phyloP scores from a whole-genome alignment of 1,140 invertebrate genomes.

The Drosophila guanche region DNA sequence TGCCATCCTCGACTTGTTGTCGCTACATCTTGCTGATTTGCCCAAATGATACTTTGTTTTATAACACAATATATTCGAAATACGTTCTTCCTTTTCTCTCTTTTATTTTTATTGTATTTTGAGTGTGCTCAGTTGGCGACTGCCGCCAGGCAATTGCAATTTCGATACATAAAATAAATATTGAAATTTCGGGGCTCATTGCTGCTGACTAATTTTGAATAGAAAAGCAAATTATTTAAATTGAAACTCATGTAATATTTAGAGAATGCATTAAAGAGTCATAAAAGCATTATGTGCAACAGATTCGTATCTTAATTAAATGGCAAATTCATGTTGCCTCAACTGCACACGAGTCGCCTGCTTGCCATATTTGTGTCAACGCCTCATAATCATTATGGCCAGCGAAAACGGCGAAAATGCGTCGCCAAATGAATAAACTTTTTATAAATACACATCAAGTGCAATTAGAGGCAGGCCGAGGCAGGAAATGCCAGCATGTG shows the following conservation, averaged over 20 bases:
- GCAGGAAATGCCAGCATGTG: constrained; percentile 60
- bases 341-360: constrained; percentile 36
- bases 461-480: constrained; percentile 42
- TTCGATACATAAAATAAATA: constrained; percentile 1
- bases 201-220: background rate
- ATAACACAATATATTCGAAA: constrained; percentile 48
- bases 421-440: constrained; percentile 39
- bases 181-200: background rate
- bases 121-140: constrained; percentile 57
- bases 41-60: constrained; percentile 51
- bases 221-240: constrained; percentile 30
- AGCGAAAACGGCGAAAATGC: constrained; percentile 53
- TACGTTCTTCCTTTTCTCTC: constrained; percentile 20
- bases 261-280: constrained; percentile 69
- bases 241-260: constrained; percentile 59
- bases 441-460: constrained; percentile 24
- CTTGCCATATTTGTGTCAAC: constrained; percentile 68
- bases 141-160: constrained; percentile 7
- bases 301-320: constrained; percentile 59
- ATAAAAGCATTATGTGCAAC: constrained; percentile 73
- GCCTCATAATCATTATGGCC: constrained; percentile 59
- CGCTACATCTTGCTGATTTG: constrained; percentile 17
- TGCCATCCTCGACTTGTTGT: constrained; percentile 6
- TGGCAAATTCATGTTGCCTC: constrained; percentile 58
- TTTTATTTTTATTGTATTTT: constrained; percentile 35